Evolutionary conservation across 2,888 invertebrate genomes (phyloP), one percentile per base, ranked within the genome.

Genomic region (Epsilonema sp.): DNA sequence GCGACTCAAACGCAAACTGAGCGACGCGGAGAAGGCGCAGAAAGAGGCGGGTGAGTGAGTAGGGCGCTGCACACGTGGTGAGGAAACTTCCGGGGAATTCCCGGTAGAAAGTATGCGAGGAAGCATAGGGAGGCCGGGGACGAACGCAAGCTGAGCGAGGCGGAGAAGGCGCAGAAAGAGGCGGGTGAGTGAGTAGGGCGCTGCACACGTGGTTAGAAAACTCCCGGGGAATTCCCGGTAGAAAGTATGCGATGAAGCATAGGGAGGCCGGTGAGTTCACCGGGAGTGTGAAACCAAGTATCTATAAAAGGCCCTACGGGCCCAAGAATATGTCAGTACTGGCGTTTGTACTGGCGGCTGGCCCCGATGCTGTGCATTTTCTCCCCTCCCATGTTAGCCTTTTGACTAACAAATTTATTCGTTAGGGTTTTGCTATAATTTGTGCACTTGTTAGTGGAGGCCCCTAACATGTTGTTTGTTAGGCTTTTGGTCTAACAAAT

Each of bases 1-100:
- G 36, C 54, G 57, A 37, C 47, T 59, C 19, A 31, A 25, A n/a
- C 42, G 46, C 24, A 26, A 26, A 37, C 13, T 37, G 23, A n/a
- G 25, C 3, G 36, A 40, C n/a, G 16, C 19, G 13, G 41, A 40
- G 37, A 38, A 13, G 11, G 26, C 26, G 21, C 21, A 37, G 20
- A 39, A n/a, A 1, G 42, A 49, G 16, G 36, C 26, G 20, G 42
- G 39, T 39, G 43, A 56, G 44, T 54, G 54, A 26, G 31, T 20
- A n/a, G 16, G n/a, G 37, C 19, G n/a, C 20, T n/a, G 2, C 22
- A n/a, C 8, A 11, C 38, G 20, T 26, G n/a, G 16, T 47, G 26
- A 20, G 20, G n/a, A 8, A 23, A 47, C 47, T 13, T 5, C 11
- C 22, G 41, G 13, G 25, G 24, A 8, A n/a, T 26, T 5, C 45